Base-by-base conservation (phyloP, 2,797 vertebrate genomes). In the Poeciliopsis paucimaculata region DNA sequence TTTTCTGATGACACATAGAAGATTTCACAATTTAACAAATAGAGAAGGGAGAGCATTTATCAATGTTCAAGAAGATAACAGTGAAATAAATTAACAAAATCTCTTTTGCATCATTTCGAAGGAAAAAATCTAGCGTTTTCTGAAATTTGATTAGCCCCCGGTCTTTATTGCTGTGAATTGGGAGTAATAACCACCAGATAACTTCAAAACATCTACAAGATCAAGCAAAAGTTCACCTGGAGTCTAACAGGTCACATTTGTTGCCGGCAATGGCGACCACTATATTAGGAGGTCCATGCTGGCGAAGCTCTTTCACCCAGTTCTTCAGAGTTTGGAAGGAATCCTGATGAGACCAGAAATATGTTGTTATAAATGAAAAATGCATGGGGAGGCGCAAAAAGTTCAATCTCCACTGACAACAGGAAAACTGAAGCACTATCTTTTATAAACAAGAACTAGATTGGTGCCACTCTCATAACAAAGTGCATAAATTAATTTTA, bases 251-350 rank as follows among this genome's bases (percentile, higher is more conserved):
- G 91, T 99, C 98, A 91, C 98, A 99, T 89, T 99, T 99, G 94
- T 99, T 99, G 86, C 98, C 98, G 79, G 98, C 97, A 72, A 99
- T 98, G 85, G 98, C 98, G 34, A 99, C 98, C 77, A 99, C 98
- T 75, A 99, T 99, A 86, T 99, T 98, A 31, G 98, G 98, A 55
- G 98, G 98, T 23, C 98, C 98, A 0, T 99, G 98, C 82, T 99
- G 98, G 23, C 97, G 97, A 66, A 99, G 97, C 86, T 99, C 98
- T 91, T 98, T 99, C 78, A 99, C 98, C 98, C 98, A 99, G 89
- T 99, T 99, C 95, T 99, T 99, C 89, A 99, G 88, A 0, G 97
- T 99, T 84, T 97, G 96, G 89, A 99, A 99, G 0, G 98, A 98
- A 74, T 99, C 98, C 98, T 99, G 94, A 70, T 66, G 55, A 82